Conservation (phyloP, 2,888 invertebrate genomes). For the Dermolepida albohirtum region DNA sequence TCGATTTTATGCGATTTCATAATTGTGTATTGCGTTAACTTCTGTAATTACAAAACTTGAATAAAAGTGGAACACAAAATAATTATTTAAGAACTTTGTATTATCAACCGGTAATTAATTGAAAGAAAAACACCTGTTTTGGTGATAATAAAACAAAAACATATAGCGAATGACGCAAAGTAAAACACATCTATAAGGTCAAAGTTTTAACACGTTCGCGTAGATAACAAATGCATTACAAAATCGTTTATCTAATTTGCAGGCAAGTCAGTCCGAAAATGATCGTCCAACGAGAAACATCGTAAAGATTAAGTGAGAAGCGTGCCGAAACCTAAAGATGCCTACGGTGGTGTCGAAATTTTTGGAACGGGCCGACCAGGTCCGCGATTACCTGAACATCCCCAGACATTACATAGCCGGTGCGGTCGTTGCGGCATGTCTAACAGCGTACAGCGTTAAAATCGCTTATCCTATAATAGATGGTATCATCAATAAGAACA, state of each 20-base stretch:
- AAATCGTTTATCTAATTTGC: neutral
- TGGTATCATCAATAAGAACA: conserved; percentile 61
- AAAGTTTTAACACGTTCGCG: too few species aligned
- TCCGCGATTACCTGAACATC: conserved; percentile 67
- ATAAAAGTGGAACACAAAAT: too few species aligned
- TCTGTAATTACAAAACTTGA: too few species aligned
- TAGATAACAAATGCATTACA: too few species aligned
- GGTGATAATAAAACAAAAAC: too few species aligned
- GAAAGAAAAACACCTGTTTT: too few species aligned
- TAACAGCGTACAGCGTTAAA: conserved; percentile 71
- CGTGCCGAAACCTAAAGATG: conserved; percentile 61
- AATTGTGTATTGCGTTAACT: too few species aligned
- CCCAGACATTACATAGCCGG: conserved; percentile 71
- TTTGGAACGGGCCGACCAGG: conserved; percentile 70
- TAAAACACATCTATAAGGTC: too few species aligned
- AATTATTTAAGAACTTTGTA: too few species aligned
- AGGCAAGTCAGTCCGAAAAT: conserved; percentile 14
- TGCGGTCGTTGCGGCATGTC: conserved; percentile 70
- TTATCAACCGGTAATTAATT: too few species aligned
- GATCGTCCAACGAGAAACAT: conserved; percentile 1
- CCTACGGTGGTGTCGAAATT: conserved; percentile 76
- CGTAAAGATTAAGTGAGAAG: conserved; percentile 3
- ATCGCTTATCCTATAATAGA: conserved; percentile 72
- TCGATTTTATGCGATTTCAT: too few species aligned
- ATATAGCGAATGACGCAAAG: too few species aligned